Base-by-base conservation (phyloP, 2,113 vertebrate species). In the Gobius niger region DNA sequence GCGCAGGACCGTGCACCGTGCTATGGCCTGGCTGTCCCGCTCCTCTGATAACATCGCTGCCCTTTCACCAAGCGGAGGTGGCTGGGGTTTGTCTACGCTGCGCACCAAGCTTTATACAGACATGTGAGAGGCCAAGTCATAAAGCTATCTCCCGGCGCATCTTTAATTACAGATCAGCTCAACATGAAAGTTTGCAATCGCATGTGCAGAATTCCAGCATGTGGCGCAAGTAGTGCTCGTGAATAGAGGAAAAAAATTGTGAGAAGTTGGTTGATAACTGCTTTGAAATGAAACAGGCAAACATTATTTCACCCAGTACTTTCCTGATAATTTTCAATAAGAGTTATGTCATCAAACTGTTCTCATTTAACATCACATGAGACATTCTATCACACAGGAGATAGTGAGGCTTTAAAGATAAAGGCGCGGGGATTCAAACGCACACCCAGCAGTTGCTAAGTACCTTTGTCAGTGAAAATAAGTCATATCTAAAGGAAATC, bases 41-140 rank as follows among this genome's bases (percentile, higher is more conserved):
- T 61, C 65, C 71, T 16, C 7, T 63, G 88, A 89, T 84, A 76
- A 54, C 50, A 81, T 85, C 81, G 75, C 63, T 68, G 57, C 47
- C 72, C 57, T 77, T 76, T 70, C 51, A 77, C 11, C 61, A 9
- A 9, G 50, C 24, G 3, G 52, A 64, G 51, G 41, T 44, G 57
- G 63, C 72, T 75, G 69, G 52, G 49, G 57, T 75, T 62, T 68
- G 65, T 44, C 40, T 74, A 67, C 56, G 52, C 11, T 5, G 57
- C 13, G 42, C 65, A 69, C 2, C 24, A 46, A 56, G 63, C 76
- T 61, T 76, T 24, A 56, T 19, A 72, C 63, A 72, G 47, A 40
- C 46, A 44, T 64, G 63, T 70, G 40, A 49, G 8, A 65, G 68
- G 77, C 61, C 57, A 41, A 44, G 52, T 56, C 51, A 60, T 54